These are phyloP conservation scores for Neodiprion pinetum DNA, from an alignment of 1,140 invertebrate species.

Conservation along the genomic window DNA sequence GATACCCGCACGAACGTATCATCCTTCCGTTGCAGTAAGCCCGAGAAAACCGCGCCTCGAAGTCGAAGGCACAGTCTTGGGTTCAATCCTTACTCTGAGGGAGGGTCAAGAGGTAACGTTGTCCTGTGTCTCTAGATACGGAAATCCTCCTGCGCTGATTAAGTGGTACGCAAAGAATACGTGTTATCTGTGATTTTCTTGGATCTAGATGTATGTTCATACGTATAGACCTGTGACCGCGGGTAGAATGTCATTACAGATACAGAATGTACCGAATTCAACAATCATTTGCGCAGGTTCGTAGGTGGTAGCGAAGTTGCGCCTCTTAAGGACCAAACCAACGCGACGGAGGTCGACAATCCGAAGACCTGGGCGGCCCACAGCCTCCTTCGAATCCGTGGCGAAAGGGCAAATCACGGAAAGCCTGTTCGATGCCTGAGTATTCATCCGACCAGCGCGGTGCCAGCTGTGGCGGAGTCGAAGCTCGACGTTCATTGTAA, in stretches of 20 bases:
- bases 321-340: constrained; percentile 72
- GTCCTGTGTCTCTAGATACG: constrained; percentile 85
- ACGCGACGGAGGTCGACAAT: constrained; percentile 83
- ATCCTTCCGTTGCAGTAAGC: constrained; percentile 69
- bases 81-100: constrained; percentile 71
- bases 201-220: no score
- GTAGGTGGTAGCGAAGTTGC: constrained; percentile 74
- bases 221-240: no score
- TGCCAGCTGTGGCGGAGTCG: constrained; percentile 70
- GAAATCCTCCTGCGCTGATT: constrained; percentile 82
- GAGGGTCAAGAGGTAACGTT: constrained; percentile 78
- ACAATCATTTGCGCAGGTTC: constrained; percentile 40
- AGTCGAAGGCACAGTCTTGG: constrained; percentile 71
- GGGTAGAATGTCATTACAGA: no score
- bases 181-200: background rate
- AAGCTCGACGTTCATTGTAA: constrained; percentile 87
- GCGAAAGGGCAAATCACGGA: constrained; percentile 79
- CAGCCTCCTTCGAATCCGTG: constrained; percentile 80
- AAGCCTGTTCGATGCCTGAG: constrained; percentile 79
- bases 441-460: constrained; percentile 81
- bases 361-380: constrained; percentile 83
- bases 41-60: constrained; percentile 82
- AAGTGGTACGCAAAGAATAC: constrained; percentile 71
- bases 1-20: no score
- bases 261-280: no score